Percentiles rank a stretch among this genome's conserved stretches.
Evolutionary conservation across 2,113 vertebrate species (phyloP).

Genomic region (Gymnarchus niloticus): DNA sequence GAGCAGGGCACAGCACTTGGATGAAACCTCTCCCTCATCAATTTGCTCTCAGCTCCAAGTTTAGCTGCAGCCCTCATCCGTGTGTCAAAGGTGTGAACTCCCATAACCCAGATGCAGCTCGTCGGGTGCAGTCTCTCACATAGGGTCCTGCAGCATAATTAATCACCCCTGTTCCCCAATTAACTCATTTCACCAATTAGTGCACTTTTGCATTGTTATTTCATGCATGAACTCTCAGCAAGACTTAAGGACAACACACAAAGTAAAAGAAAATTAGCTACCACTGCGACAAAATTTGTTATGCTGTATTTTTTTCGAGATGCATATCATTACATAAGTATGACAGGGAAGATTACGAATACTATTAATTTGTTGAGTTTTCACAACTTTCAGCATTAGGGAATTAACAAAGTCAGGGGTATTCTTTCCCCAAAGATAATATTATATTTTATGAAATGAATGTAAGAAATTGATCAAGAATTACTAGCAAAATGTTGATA

Average conservation of each 20-base stretch:
- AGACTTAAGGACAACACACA: not conserved
- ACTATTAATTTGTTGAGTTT: not conserved
- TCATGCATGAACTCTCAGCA: not conserved
- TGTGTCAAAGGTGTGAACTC: conserved; percentile 54
- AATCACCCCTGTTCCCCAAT: not conserved
- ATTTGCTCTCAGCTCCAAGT: conserved; percentile 14
- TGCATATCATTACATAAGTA: not conserved
- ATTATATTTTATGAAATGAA: not conserved
- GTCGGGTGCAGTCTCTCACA: conserved; percentile 9
- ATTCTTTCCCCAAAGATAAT: not conserved
- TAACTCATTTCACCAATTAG: not conserved
- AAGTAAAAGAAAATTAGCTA: not conserved
- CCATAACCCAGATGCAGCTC: not conserved
- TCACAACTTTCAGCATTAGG: not conserved
- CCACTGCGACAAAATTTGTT: not conserved
- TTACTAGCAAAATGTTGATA: too few species aligned
- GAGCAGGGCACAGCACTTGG: not conserved
- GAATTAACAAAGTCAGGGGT: not conserved
- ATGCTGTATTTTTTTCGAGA: not conserved
- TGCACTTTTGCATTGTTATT: not conserved
- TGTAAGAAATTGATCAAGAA: not conserved
- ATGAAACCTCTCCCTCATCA: not conserved
- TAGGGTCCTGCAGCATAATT: not conserved
- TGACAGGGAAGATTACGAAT: not conserved
- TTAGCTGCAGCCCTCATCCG: not conserved